phyloP scores from a whole-genome alignment of 2,113 vertebrate genomes.

The Malurus elegans region DNA sequence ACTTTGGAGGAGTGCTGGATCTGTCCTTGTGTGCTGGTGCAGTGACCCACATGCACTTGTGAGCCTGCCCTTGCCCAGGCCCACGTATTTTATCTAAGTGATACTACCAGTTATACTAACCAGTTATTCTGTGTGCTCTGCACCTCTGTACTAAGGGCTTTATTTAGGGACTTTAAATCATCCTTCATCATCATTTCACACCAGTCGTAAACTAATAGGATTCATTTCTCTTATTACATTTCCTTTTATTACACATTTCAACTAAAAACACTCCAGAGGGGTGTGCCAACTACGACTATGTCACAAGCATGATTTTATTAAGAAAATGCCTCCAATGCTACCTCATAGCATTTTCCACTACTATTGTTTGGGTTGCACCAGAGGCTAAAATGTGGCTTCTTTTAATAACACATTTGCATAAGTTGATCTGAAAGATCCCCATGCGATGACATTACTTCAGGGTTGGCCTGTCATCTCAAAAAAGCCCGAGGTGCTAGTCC shows the following conservation, averaged over 20 bases:
- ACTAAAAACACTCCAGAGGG: slow-evolving; percentile 36
- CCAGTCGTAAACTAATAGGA: slow-evolving; percentile 31
- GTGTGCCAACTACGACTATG: background rate
- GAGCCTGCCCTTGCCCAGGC: background rate
- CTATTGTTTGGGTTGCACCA: slow-evolving; percentile 77
- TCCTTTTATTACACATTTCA: slow-evolving; percentile 23
- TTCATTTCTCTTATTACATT: background rate
- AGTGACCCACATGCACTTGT: accelerated
- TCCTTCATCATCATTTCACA: background rate
- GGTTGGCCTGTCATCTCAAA: slow-evolving; percentile 73
- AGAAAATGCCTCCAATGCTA: slow-evolving; percentile 64
- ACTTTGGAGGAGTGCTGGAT: background rate
- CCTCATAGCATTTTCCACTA: slow-evolving; percentile 72
- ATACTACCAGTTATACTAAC: background rate
- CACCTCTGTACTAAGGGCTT: background rate
- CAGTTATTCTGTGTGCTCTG: background rate
- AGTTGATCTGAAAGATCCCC: slow-evolving; percentile 77
- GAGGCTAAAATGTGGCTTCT: slow-evolving; percentile 72
- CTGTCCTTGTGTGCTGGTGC: background rate
- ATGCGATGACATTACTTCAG: slow-evolving; percentile 73
- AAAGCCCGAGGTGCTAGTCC: slow-evolving; percentile 69
- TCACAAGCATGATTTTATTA: slow-evolving; percentile 68
- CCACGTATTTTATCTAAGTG: background rate
- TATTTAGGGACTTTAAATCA: background rate
- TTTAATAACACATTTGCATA: slow-evolving; percentile 84